These are phyloP conservation scores for Conomelus anceps DNA, from an alignment of 2,888 invertebrate genomes.

Conservation along the genomic window DNA sequence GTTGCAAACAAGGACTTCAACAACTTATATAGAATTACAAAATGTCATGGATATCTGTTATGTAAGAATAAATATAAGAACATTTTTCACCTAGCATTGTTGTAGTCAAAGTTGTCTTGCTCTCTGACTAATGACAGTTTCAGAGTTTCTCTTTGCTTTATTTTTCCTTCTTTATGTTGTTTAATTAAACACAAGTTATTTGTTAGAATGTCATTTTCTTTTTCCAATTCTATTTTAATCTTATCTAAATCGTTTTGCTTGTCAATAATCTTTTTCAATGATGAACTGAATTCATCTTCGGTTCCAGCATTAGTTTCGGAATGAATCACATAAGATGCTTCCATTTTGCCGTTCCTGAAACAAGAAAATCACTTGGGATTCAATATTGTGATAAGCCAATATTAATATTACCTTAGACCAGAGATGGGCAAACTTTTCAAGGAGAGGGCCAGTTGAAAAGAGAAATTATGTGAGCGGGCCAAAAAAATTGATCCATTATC, in stretches of 20 bases:
- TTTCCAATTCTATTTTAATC: neutral
- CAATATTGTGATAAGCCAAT: no score
- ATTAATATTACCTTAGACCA: no score
- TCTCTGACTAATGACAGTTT: neutral
- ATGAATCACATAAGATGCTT: neutral
- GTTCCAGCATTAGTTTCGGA: neutral
- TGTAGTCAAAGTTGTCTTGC: neutral
- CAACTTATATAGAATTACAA: no score
- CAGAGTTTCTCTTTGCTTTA: neutral
- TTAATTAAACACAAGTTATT: neutral
- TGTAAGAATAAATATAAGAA: no score
- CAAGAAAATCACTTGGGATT: no score
- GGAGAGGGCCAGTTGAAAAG: no score
- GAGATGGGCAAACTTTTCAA: no score
- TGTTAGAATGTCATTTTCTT: neutral
- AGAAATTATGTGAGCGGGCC: no score
- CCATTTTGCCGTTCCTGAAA: constrained; percentile 14
- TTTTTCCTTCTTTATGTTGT: neutral
- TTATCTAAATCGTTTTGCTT: neutral
- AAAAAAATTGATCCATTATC: no score
- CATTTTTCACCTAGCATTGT: neutral
- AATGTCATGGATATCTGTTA: no score
- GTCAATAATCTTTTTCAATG: neutral
- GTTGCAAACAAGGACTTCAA: no score
- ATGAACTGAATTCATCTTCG: neutral